These are phyloP conservation scores for Ophioderma brevispina DNA, from an alignment of 35 echinoderm and acorn worm genomes.

Conservation along the genomic window DNA sequence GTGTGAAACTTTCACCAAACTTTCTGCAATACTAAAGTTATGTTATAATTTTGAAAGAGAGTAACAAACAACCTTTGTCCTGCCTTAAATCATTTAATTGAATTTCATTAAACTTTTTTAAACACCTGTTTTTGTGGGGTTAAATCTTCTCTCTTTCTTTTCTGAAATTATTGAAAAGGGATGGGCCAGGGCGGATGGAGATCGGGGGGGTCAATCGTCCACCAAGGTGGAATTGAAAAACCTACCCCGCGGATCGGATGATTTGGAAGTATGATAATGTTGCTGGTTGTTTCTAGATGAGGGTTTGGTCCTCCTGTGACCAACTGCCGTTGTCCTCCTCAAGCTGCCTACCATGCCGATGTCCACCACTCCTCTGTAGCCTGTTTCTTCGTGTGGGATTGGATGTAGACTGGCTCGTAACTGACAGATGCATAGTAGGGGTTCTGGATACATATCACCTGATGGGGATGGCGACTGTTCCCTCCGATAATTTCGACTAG, in stretches of 20 bases:
- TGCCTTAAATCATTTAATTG: too few species aligned
- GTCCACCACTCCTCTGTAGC: neutral
- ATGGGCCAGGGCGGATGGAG: too few species aligned
- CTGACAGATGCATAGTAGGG: neutral
- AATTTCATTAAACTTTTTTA: too few species aligned
- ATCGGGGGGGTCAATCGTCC: too few species aligned
- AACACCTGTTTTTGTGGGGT: too few species aligned
- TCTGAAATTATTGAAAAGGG: too few species aligned
- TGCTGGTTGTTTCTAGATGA: neutral
- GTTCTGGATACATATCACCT: neutral
- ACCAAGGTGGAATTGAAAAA: neutral
- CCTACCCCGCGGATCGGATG: neutral
- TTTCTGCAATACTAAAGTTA: too few species aligned
- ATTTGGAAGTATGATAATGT: neutral
- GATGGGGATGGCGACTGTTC: neutral
- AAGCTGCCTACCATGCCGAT: neutral
- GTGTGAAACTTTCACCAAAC: too few species aligned
- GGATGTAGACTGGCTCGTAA: neutral
- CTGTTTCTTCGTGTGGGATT: too few species aligned
- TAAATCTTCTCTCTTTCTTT: too few species aligned
- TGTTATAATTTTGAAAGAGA: too few species aligned
- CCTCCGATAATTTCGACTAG: neutral
- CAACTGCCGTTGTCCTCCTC: neutral
- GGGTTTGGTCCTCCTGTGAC: neutral
- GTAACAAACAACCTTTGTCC: too few species aligned